A percentile compares a stretch with the other conserved stretches of the same genome.
Conservation (phyloP, 1,140 invertebrate species). For the Aleiodes sp. region DNA sequence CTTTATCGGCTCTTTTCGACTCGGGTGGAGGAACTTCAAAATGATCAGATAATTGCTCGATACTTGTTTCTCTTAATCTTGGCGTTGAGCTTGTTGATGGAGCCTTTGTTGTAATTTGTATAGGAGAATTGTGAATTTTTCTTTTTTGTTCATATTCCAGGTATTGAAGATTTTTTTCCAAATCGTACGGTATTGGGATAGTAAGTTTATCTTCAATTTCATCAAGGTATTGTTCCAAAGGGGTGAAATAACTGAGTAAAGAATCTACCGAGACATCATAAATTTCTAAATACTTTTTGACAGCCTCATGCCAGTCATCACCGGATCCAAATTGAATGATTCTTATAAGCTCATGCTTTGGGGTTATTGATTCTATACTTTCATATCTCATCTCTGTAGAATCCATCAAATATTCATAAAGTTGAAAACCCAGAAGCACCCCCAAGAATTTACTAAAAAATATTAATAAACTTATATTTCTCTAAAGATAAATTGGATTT, state of each 20-base stretch:
- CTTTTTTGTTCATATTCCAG: conserved; percentile 39
- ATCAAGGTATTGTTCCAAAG: conserved; percentile 50
- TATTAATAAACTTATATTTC: conserved; percentile 22
- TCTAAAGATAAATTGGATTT: conserved; percentile 6
- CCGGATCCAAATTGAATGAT: conserved; percentile 45
- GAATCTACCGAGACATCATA: conserved; percentile 39
- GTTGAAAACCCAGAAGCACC: conserved; percentile 62
- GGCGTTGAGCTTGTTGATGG: conserved; percentile 33
- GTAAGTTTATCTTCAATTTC: conserved; percentile 40
- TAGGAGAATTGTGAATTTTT: conserved; percentile 39
- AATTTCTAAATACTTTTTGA: conserved; percentile 47
- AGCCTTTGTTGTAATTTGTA: conserved; percentile 38
- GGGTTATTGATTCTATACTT: conserved; percentile 42
- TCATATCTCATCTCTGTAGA: conserved; percentile 52
- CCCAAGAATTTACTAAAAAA: conserved; percentile 63
- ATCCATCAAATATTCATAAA: conserved; percentile 56
- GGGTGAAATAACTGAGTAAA: conserved; percentile 48
- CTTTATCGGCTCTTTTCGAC: conserved; percentile 25
- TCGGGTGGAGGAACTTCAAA: neutral
- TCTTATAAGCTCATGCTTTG: conserved; percentile 43
- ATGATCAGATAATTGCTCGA: too few relatives aligned
- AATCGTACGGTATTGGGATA: conserved; percentile 31
- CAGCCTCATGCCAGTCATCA: conserved; percentile 43
- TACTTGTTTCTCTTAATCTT: neutral
- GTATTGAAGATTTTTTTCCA: conserved; percentile 45